Conservation (phyloP, 1,140 invertebrate genomes). For the Nasonia longicornis region DNA sequence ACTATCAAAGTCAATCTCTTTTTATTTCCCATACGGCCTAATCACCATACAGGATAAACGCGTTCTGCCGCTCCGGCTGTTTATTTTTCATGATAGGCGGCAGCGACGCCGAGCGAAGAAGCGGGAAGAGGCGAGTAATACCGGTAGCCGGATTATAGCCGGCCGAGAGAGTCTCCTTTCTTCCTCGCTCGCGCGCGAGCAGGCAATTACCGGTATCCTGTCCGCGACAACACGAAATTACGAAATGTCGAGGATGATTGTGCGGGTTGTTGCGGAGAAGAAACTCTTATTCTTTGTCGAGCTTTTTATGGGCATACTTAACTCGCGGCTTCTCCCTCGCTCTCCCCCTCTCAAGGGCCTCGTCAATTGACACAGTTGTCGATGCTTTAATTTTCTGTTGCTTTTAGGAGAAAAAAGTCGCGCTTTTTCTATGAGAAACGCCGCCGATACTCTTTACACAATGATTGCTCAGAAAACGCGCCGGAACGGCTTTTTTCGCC, state of each 20-base stretch:
- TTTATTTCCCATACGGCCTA: slow-evolving; percentile 3
- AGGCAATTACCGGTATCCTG: slow-evolving; percentile 40
- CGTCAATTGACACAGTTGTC: slow-evolving; percentile 42
- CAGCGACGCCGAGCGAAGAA: background rate
- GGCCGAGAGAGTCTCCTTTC: background rate
- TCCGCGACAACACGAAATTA: slow-evolving; percentile 29
- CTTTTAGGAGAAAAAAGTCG: slow-evolving; percentile 22
- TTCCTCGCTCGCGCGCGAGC: background rate
- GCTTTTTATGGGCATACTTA: slow-evolving; percentile 26
- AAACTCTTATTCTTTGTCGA: slow-evolving; percentile 12
- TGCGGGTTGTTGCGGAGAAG: background rate
- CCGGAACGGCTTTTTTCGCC: background rate
- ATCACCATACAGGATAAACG: slow-evolving; percentile 3
- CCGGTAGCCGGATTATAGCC: background rate
- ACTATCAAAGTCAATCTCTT: slow-evolving; percentile 1
- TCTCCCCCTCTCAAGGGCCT: background rate
- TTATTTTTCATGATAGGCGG: background rate
- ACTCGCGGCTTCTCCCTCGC: background rate
- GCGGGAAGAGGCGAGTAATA: slow-evolving; percentile 17
- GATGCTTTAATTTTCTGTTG: slow-evolving; percentile 42
- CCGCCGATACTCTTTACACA: slow-evolving; percentile 3
- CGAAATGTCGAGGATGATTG: slow-evolving; percentile 30
- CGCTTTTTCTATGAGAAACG: slow-evolving; percentile 31
- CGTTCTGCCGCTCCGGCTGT: background rate
- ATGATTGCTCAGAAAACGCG: background rate